Evolutionary conservation across 92 coral and sea anemone species (phyloP), one percentile per base, ranked within the genome.

Genomic region (Zoanthus solanderi): DNA sequence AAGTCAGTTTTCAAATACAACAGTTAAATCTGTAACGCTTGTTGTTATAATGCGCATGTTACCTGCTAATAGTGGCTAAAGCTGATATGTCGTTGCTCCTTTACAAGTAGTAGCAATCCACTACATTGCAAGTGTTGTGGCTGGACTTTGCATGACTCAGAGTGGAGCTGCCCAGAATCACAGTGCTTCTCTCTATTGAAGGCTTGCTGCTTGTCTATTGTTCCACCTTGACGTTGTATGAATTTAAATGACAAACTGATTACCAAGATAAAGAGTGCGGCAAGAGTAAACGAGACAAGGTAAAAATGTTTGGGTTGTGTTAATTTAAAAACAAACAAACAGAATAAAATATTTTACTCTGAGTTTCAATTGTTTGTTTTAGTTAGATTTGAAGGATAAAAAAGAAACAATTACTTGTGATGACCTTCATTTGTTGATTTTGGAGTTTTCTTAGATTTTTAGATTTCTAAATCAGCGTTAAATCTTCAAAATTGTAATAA

Each of bases 61-160:
- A 69, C 75, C 75, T 69, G 18, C 30, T 31, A 14, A 1, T 17
- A 17, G 18, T 69, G 17, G 6, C 0, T 9, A 7, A 15, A 10
- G 14, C 9, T 11, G 4, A 31, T 50, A 7, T 50, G 46, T 69
- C 10, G 45, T 31, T 29, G 16, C 10, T 23, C 46, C 75, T 69
- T 13, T 29, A 23, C 30, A 10, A 31, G 73, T 5, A 28, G 44
- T 68, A 68, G 12, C 14, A 10, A 34, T 9, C 75, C 6, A 69
- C 75, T 44, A 69, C 75, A 69, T 10, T 12, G 45, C 31, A 69
- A 30, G 75, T 69, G 75, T 69, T 69, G 75, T 34, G 75, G 75
- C 42, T 69, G 31, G 34, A 23, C 15, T 69, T 32, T 23, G 47
- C 31, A 29, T 23, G 75, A 30, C 16, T 69, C 17, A 23, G 23